Evolutionary conservation across 2,888 invertebrate genomes (phyloP).

Genomic region (Coelopa pilipes): DNA sequence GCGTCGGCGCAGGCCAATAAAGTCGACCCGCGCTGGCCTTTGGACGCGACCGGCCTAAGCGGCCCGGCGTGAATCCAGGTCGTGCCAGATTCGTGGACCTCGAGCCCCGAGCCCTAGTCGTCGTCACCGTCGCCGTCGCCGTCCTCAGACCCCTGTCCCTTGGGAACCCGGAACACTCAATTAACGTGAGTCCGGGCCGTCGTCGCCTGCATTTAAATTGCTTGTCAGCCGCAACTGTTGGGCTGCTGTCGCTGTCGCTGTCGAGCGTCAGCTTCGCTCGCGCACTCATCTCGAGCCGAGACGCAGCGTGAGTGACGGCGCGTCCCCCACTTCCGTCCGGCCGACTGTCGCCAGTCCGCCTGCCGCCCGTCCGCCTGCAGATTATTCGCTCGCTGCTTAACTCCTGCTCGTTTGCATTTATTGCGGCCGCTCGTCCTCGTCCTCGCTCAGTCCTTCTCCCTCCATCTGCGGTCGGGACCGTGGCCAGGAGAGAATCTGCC

Average conservation of each 20-base stretch:
- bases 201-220: conserved; percentile 30
- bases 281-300: conserved; percentile 24
- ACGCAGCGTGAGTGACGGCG: background rate
- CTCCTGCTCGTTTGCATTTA: conserved; percentile 35
- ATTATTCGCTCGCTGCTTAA: conserved; percentile 28
- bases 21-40: background rate
- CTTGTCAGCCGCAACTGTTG: conserved; percentile 30
- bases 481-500: conserved; percentile 2
- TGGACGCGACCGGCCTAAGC: no score
- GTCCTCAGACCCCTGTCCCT: background rate
- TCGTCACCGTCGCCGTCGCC: background rate
- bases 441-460: no score
- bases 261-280: conserved; percentile 15
- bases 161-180: conserved; percentile 30
- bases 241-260: conserved; percentile 4
- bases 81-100: background rate
- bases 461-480: no score
- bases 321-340: no score
- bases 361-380: background rate
- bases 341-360: no score
- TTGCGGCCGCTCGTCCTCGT: background rate
- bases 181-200: conserved; percentile 21
- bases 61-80: no score
- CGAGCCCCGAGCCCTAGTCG: background rate
- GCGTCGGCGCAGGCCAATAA: conserved; percentile 25